Evolutionary conservation across 1,140 invertebrate species (phyloP).

Genomic region (Zeugodacus cucurbitae): DNA sequence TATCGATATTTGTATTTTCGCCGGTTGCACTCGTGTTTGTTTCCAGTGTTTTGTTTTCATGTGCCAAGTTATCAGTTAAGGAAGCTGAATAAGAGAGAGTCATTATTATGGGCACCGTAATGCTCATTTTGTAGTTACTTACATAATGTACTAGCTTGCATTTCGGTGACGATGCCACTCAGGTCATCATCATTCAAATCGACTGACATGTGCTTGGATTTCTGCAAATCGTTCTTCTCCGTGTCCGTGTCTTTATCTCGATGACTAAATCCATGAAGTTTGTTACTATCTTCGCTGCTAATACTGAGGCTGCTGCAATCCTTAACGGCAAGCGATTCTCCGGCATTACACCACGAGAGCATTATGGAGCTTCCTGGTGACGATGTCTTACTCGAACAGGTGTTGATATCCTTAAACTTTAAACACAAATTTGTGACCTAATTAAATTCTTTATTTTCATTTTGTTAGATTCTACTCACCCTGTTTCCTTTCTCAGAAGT

Average conservation of each 20-base stretch:
- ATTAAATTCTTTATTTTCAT: not conserved
- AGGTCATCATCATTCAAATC: conserved; percentile 54
- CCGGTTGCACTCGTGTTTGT: not conserved
- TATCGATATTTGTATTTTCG: not conserved
- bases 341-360: conserved; percentile 70
- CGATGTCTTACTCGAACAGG: conserved; percentile 64
- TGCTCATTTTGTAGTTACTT: conserved; percentile 42
- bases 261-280: conserved; percentile 43
- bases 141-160: conserved; percentile 62
- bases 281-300: conserved; percentile 68
- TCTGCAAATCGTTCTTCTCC: conserved; percentile 14
- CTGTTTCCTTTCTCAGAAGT: conserved; percentile 62
- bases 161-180: conserved; percentile 55
- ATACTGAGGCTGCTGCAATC: conserved; percentile 71
- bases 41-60: not conserved
- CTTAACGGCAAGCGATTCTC: conserved; percentile 73
- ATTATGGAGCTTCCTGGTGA: conserved; percentile 67
- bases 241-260: conserved; percentile 34
- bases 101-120: not conserved
- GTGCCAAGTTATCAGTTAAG: conserved; percentile 52
- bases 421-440: not conserved
- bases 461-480: conserved; percentile 44
- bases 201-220: conserved; percentile 52
- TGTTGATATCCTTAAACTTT: conserved; percentile 45
- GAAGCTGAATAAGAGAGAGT: conserved; percentile 51